Percentiles rank a stretch among this genome's conserved stretches.
Evolutionary conservation across 2,797 vertebrate species (phyloP).

Genomic region (Percopsis omiscomaycus): DNA sequence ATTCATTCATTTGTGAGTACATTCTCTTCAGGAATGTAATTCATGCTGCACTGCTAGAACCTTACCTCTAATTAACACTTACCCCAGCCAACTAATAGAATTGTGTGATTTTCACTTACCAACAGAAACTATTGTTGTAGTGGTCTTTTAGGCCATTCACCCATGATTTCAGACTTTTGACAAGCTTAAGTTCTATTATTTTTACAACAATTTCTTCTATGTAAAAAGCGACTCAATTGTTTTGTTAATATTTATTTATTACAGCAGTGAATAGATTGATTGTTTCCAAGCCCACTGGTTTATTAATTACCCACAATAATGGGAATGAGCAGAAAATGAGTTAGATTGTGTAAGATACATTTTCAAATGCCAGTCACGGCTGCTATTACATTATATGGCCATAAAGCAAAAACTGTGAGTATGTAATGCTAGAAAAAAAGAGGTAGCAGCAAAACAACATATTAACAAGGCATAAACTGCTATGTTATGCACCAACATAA

Average conservation of each 20-base stretch:
- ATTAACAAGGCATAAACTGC: conserved; percentile 10
- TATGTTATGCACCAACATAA: conserved; percentile 29
- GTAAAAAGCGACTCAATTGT: conserved; percentile 27
- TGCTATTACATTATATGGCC: conserved; percentile 25
- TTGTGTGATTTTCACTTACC: conserved; percentile 48
- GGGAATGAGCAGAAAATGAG: conserved; percentile 32
- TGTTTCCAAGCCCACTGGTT: conserved; percentile 14
- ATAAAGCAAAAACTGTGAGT: conserved; percentile 31
- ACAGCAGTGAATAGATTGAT: conserved; percentile 21
- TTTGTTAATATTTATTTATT: conserved; percentile 47
- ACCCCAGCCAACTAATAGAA: conserved; percentile 63
- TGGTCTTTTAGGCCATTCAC: conserved; percentile 48
- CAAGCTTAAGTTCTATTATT: conserved; percentile 25
- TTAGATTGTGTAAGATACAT: conserved; percentile 31
- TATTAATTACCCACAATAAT: conserved; percentile 23
- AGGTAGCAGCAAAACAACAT: conserved; percentile 26
- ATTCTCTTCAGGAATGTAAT: conserved; percentile 56
- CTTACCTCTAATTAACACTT: conserved; percentile 68
- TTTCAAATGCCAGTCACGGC: conserved; percentile 35
- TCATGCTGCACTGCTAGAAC: conserved; percentile 55
- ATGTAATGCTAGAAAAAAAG: conserved; percentile 41
- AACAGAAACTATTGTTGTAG: conserved; percentile 51
- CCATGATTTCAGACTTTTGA: conserved; percentile 51
- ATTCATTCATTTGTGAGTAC: conserved; percentile 53
- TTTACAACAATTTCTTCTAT: conserved; percentile 41